These are phyloP conservation scores for Brachycybe producta DNA, from an alignment of 2,888 invertebrate species.

Conservation along the genomic window DNA sequence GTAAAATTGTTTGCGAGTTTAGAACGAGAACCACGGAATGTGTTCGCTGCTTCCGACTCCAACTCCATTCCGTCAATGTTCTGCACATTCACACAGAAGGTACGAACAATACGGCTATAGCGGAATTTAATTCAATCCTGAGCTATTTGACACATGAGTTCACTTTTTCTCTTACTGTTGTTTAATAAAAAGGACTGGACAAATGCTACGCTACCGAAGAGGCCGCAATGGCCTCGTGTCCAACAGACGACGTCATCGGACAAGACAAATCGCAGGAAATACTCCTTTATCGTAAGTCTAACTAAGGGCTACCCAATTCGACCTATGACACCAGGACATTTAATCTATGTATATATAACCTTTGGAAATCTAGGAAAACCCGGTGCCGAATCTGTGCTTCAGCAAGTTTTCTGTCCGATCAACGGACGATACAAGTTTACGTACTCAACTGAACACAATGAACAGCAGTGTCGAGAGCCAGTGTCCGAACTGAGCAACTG, in stretches of 20 bases:
- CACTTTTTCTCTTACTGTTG: background rate
- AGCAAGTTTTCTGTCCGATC: conserved; percentile 49
- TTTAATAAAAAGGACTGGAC: conserved; percentile 37
- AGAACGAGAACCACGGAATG: conserved; percentile 30
- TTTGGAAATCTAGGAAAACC: conserved; percentile 41
- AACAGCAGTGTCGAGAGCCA: conserved; percentile 42
- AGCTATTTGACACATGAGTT: background rate
- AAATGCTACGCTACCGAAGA: conserved; percentile 49
- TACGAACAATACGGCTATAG: too few species aligned
- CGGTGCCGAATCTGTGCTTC: conserved; percentile 37
- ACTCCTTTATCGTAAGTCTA: conserved; percentile 46
- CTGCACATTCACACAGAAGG: conserved; percentile 45
- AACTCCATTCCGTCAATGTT: conserved; percentile 46
- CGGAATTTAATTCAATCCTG: too few species aligned
- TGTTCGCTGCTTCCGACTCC: conserved; percentile 47
- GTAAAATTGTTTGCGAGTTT: conserved; percentile 1
- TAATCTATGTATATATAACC: background rate
- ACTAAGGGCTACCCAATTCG: too few species aligned
- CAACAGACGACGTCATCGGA: conserved; percentile 35
- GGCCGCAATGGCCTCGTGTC: conserved; percentile 46
- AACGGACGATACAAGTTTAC: conserved; percentile 47
- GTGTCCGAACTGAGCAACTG: conserved; percentile 47
- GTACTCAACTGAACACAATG: conserved; percentile 39
- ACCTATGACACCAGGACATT: too few species aligned
- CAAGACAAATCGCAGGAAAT: conserved; percentile 35